Evolutionary conservation across 2,113 vertebrate genomes (phyloP), one percentile per base, ranked within the genome.

Genomic region (Struthidea cinerea): DNA sequence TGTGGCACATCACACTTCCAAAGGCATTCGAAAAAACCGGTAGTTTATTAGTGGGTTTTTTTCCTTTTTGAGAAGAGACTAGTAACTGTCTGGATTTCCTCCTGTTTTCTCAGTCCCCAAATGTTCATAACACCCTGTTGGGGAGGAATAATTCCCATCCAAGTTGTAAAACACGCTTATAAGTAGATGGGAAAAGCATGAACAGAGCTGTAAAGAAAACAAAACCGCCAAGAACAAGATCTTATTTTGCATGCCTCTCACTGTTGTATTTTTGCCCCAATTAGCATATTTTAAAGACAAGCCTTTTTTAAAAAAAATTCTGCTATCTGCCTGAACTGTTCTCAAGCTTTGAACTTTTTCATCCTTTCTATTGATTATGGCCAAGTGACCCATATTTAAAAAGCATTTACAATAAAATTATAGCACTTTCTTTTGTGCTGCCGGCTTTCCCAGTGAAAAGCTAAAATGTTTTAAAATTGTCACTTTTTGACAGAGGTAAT

Each of bases 381-480:
- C 95, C 97, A 97, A 97, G 97, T 97, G 96, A 97, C 97, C 98
- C 97, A 97, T 98, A 98, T 98, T 99, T 98, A 98, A 99, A 99
- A 99, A 98, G 97, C 98, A 97, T 98, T 99, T 98, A 98, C 97
- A 98, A 97, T 98, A 98, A 98, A 98, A 98, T 98, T 97, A 98
- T 98, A 93, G 94, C 74, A 82, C 90, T 94, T 97, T 90, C 98
- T 97, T 98, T 98, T 98, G 98, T 98, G 94, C 92, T 88, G 61
- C 95, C 5, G 12, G 94, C 95, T 97, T 98, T 95, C 97, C 96
- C 93, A 93, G 96, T 97, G 97, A 98, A 98, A 98, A 98, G 98
- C 98, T 95, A 96, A 98, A 98, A 98, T 98, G 98, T 98, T 98
- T 99, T 98, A 98, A 99, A 99, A 98, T 98, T 96, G 98, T 98